These are phyloP conservation scores for Leptobrachium leishanense DNA, from an alignment of 2,113 vertebrate genomes.

Conservation along the genomic window DNA sequence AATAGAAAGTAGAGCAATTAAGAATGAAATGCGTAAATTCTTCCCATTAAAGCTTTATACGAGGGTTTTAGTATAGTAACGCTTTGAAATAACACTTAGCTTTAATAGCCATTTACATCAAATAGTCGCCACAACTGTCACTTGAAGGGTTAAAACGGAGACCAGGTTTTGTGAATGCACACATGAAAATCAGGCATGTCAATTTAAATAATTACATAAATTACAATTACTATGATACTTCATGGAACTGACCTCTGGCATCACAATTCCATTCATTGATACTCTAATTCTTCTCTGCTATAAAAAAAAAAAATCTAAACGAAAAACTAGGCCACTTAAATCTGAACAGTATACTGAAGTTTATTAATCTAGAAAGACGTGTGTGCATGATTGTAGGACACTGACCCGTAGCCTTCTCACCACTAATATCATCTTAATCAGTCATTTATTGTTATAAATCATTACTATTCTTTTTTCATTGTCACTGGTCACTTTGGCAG, in stretches of 20 bases:
- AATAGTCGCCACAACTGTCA: no score
- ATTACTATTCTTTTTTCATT: slow-evolving; percentile 54
- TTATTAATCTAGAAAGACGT: not conserved
- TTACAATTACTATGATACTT: no score
- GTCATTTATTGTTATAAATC: fast-evolving
- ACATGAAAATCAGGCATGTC: no score
- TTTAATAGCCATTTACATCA: slow-evolving; percentile 10
- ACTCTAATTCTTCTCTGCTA: no score
- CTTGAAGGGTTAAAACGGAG: not conserved
- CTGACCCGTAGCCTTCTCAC: slow-evolving; percentile 20
- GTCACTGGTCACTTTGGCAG: slow-evolving; percentile 69
- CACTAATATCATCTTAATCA: slow-evolving; percentile 52
- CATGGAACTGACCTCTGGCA: no score
- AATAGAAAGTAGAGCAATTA: slow-evolving; percentile 26
- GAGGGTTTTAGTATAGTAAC: not conserved
- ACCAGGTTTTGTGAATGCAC: no score
- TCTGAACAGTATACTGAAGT: no score
- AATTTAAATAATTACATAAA: no score
- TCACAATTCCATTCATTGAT: no score
- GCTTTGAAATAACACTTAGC: slow-evolving; percentile 19
- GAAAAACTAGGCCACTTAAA: no score
- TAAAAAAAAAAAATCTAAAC: no score
- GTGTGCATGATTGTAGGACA: slow-evolving; percentile 44
- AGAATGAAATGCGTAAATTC: not conserved
- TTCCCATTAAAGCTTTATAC: not conserved